Evolutionary conservation across 2,113 vertebrate genomes (phyloP).

Genomic region (Poecilia latipinna): DNA sequence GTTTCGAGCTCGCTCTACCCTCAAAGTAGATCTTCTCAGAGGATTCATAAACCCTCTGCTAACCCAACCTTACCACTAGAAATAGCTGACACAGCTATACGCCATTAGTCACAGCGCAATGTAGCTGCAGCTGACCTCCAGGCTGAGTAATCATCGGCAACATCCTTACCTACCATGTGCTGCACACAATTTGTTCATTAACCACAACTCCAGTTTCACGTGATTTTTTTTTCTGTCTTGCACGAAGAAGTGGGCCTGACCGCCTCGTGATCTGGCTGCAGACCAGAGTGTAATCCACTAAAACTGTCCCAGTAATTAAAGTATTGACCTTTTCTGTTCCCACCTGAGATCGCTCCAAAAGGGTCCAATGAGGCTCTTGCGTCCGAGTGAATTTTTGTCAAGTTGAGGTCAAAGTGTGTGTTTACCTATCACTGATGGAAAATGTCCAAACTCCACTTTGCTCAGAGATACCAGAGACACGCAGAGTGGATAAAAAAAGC

Average conservation of each 20-base stretch:
- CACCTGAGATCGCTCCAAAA: slow-evolving; percentile 23
- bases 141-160: slow-evolving; percentile 34
- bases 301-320: not conserved
- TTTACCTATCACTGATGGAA: slow-evolving; percentile 55
- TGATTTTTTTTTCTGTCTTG: slow-evolving; percentile 15
- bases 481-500: not conserved
- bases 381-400: slow-evolving; percentile 19
- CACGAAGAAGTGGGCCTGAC: slow-evolving; percentile 9
- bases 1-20: not conserved
- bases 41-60: slow-evolving; percentile 54
- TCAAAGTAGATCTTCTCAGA: slow-evolving; percentile 27
- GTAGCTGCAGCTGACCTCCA: slow-evolving; percentile 28
- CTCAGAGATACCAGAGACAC: not conserved
- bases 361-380: not conserved
- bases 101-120: slow-evolving; percentile 53
- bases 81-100: slow-evolving; percentile 60
- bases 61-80: slow-evolving; percentile 38
- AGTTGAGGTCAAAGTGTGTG: slow-evolving; percentile 61
- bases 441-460: slow-evolving; percentile 41
- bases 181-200: not conserved
- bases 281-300: not conserved
- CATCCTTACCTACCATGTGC: slow-evolving; percentile 32
- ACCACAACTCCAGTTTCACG: slow-evolving; percentile 26
- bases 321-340: not conserved
- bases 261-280: not conserved